A percentile compares a stretch with the other conserved stretches of the same genome.
Evolutionary conservation across 1,140 invertebrate genomes (phyloP).

Genomic region (Brachystomella parvula): DNA sequence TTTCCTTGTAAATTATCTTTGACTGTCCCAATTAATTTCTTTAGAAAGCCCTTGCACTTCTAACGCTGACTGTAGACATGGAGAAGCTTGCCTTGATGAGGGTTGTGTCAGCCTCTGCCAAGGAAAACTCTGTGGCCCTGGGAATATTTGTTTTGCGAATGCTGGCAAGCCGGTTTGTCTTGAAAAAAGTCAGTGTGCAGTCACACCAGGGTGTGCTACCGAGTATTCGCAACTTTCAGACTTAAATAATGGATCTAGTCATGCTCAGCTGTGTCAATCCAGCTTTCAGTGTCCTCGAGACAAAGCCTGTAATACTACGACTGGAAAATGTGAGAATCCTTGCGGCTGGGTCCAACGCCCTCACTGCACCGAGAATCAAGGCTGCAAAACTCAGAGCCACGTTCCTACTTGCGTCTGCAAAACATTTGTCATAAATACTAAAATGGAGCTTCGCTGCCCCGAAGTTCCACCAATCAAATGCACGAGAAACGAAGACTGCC

Average conservation of each 20-base stretch:
- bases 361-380: background rate
- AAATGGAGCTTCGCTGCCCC: background rate
- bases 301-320: background rate
- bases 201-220: too few species aligned
- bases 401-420: background rate
- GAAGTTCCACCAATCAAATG: constrained; percentile 51
- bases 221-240: too few species aligned
- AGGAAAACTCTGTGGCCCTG: constrained; percentile 71
- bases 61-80: constrained; percentile 69
- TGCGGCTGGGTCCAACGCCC: background rate
- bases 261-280: too few species aligned
- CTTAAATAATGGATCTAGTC: too few species aligned
- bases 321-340: background rate
- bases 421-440: background rate
- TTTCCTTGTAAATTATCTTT: too few species aligned
- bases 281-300: background rate
- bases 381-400: background rate
- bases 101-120: constrained; percentile 78
- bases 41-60: constrained; percentile 5
- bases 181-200: too few species aligned
- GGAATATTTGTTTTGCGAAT: too few species aligned
- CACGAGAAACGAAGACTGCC: constrained; percentile 69
- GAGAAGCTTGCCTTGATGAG: constrained; percentile 71
- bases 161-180: too few species aligned
- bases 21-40: too few species aligned